Evolutionary conservation across 1,140 invertebrate species (phyloP).

Genomic region (Metaphire vulgaris): DNA sequence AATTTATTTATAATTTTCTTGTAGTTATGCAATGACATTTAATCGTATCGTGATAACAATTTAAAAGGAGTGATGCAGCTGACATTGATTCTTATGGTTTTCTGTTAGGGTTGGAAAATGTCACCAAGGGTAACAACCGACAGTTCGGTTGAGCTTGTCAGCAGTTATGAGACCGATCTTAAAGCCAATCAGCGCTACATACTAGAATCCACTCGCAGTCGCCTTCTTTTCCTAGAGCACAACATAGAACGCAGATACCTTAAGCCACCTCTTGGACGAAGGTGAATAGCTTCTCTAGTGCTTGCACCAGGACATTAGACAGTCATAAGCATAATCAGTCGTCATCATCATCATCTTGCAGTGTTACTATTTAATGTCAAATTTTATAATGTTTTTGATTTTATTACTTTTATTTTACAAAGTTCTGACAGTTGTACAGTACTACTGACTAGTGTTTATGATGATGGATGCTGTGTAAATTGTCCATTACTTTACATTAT

Average conservation of each 20-base stretch:
- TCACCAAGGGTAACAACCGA: slow-evolving; percentile 60
- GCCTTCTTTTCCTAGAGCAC: slow-evolving; percentile 73
- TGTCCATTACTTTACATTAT: no score
- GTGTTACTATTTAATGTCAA: no score
- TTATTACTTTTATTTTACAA: no score
- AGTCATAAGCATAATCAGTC: not conserved
- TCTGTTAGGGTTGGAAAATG: slow-evolving; percentile 69
- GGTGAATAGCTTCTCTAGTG: slow-evolving; percentile 50
- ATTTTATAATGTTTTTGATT: no score
- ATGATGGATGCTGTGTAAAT: no score
- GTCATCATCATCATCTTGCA: slow-evolving; percentile 4
- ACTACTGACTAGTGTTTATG: no score
- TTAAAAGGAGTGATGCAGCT: not conserved
- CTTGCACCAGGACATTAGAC: not conserved
- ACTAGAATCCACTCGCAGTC: slow-evolving; percentile 62
- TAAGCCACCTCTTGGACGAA: slow-evolving; percentile 79
- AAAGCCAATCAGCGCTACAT: slow-evolving; percentile 35
- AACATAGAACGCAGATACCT: slow-evolving; percentile 87
- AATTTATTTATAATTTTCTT: no score
- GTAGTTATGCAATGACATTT: no score
- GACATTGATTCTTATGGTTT: not conserved
- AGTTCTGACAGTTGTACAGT: no score
- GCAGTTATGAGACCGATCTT: slow-evolving; percentile 32
- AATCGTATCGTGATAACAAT: no score
- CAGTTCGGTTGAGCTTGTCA: slow-evolving; percentile 47